Percentiles rank a stretch among this genome's conserved stretches.
Evolutionary conservation across 2,888 invertebrate genomes (phyloP).

Genomic region (Pristionchus fissidentatus): DNA sequence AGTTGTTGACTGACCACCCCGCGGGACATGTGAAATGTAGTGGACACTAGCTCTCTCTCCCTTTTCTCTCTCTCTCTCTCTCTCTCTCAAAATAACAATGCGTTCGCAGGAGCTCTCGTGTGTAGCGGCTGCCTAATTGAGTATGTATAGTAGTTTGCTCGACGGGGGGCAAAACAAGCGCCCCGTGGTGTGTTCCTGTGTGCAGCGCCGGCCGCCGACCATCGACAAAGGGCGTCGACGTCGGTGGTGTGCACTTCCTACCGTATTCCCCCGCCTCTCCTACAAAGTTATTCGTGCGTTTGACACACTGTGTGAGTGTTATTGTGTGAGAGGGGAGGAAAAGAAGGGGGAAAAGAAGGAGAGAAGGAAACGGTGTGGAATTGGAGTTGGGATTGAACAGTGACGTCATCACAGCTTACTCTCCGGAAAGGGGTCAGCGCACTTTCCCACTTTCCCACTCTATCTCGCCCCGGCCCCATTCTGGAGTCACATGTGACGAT

Average conservation of each 20-base stretch:
- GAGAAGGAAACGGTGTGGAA: background rate
- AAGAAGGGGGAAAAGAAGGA: background rate
- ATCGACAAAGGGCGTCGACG: background rate
- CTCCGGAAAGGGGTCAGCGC: too few species aligned
- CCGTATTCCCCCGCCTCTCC: background rate
- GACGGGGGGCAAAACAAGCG: background rate
- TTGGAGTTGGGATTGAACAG: background rate
- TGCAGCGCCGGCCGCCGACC: background rate
- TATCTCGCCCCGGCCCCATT: too few species aligned
- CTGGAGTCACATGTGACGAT: too few species aligned
- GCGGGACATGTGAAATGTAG: constrained; percentile 23
- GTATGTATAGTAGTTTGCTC: constrained; percentile 45
- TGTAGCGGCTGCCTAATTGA: constrained; percentile 21
- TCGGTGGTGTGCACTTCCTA: background rate
- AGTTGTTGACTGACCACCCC: constrained; percentile 24
- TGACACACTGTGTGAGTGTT: constrained; percentile 31
- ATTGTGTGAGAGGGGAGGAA: background rate
- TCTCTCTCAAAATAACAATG: constrained; percentile 41
- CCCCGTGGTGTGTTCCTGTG: background rate
- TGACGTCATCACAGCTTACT: too few species aligned
- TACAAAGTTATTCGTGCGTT: constrained; percentile 24
- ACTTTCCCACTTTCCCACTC: too few species aligned
- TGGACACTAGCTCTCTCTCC: constrained; percentile 7
- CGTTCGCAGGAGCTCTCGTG: background rate
- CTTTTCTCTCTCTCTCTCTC: background rate